phyloP scores from a whole-genome alignment of 1,140 invertebrate genomes.

The Laupala kohalensis region DNA sequence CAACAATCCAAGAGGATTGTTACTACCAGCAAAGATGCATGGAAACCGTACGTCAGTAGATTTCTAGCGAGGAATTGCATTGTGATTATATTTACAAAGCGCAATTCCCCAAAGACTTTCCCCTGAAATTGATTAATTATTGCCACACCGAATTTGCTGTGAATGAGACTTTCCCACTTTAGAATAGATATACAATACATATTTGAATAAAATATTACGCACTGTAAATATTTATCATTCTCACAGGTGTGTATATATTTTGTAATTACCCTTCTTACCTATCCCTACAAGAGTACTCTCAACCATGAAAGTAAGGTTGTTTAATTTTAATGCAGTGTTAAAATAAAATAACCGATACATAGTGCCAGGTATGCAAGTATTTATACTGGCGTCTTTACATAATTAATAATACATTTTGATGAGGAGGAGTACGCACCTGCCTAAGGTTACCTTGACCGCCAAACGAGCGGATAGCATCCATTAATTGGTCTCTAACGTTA shows the following conservation, averaged over 20 bases:
- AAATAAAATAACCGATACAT: background rate
- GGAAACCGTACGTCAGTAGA: background rate
- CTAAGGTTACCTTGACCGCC: constrained; percentile 41
- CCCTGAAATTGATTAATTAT: no score
- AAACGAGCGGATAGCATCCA: constrained; percentile 60
- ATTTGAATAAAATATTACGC: background rate
- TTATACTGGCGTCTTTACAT: background rate
- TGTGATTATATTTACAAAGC: background rate
- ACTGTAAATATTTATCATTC: background rate
- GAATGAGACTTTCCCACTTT: background rate
- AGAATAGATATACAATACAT: background rate
- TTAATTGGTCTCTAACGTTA: constrained; percentile 48
- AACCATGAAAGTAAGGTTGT: background rate
- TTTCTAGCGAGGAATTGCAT: background rate
- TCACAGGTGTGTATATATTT: no score
- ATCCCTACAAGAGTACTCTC: background rate
- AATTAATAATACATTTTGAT: background rate
- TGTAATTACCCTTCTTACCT: background rate
- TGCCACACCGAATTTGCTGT: no score
- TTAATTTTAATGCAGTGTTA: background rate
- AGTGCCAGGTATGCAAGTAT: background rate
- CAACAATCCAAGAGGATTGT: background rate
- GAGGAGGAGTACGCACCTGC: constrained; percentile 28
- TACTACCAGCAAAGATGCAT: background rate
- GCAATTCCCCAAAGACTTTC: no score